These are phyloP conservation scores for Phrynocephalus versicolor DNA, from an alignment of 2,113 vertebrate species.

Conservation along the genomic window DNA sequence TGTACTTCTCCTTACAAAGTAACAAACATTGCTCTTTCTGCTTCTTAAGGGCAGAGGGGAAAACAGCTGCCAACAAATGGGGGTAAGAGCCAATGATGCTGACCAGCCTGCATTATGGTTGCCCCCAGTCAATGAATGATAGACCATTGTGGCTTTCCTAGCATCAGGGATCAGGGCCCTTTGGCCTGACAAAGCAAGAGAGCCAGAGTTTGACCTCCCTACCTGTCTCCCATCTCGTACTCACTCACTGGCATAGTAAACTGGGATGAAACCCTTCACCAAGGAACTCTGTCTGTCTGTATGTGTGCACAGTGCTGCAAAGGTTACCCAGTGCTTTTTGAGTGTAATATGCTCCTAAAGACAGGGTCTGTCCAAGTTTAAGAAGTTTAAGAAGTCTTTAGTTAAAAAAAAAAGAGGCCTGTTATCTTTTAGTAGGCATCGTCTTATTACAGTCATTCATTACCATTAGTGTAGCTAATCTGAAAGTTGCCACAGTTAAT, in stretches of 20 bases:
- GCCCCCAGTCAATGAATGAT: background rate
- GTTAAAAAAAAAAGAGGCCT: background rate
- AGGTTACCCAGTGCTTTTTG: background rate
- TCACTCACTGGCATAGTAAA: background rate
- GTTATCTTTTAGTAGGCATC: background rate
- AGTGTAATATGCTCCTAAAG: background rate
- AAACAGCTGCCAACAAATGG: background rate
- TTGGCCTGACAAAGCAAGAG: background rate
- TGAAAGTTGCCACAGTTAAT: background rate
- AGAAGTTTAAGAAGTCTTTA: background rate
- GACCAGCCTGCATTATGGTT: background rate
- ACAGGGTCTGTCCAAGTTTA: background rate
- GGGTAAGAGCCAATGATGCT: background rate
- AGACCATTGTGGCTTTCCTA: background rate
- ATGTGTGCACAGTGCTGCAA: background rate
- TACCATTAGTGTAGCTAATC: background rate
- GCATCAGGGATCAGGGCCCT: background rate
- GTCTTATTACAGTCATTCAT: background rate
- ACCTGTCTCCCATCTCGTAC: background rate
- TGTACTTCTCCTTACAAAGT: background rate
- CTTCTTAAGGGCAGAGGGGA: background rate
- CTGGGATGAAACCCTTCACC: background rate
- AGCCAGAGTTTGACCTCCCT: no score
- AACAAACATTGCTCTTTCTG: background rate
- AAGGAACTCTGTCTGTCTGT: background rate